Evolutionary conservation across 2,797 vertebrate genomes (phyloP).

Genomic region (Hapalemur alaotrensis): DNA sequence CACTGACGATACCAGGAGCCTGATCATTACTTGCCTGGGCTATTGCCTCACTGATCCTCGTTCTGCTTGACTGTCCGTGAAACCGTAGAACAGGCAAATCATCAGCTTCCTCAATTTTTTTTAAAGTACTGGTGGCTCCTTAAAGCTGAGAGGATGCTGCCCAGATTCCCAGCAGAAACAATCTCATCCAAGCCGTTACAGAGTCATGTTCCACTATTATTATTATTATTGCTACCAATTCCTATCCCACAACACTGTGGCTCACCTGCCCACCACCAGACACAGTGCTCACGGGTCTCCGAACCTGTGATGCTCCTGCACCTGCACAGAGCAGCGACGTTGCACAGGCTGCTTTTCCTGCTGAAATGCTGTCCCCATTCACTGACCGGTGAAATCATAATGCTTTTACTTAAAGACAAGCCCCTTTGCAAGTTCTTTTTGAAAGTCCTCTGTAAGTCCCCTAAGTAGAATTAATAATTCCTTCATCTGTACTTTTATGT

Average conservation of each 20-base stretch:
- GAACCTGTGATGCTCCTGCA: rapidly evolving
- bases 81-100: background rate
- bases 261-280: background rate
- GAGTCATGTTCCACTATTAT: background rate
- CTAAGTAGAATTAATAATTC: background rate
- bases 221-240: background rate
- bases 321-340: background rate
- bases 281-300: background rate
- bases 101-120: background rate
- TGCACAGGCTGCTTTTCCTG: rapidly evolving
- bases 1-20: background rate
- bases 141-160: background rate
- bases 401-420: background rate
- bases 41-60: background rate
- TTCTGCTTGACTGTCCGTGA: background rate
- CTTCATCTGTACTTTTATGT: background rate
- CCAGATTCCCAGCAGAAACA: background rate
- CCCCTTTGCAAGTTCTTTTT: background rate
- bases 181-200: background rate
- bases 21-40: background rate
- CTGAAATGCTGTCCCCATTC: background rate
- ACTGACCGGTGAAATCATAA: background rate
- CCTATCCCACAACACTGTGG: too few species aligned
- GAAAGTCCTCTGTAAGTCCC: background rate
- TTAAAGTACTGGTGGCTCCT: background rate